Base-by-base conservation (phyloP, 2,113 vertebrate species). In the Phalacrocorax pelagicus region DNA sequence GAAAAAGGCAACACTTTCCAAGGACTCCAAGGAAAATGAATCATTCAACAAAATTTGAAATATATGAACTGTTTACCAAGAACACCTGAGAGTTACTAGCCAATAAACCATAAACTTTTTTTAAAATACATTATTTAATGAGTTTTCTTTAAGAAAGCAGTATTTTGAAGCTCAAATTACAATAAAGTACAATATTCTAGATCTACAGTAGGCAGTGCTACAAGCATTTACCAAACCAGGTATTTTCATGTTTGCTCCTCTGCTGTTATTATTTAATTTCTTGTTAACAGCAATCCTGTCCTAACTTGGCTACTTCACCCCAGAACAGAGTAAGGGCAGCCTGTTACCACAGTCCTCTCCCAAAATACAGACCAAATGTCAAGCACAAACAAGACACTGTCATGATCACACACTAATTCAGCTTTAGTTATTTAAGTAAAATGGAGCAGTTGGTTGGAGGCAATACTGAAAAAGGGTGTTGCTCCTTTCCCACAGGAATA, bases 91-190 rank as follows among this genome's bases (percentile, higher is more conserved):
- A 57, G 30, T 82, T 38, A 85, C 54, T 49, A 84, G 62, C 40
- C 61, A 92, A 94, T 61, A 92, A 92, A 77, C 36, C 17, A 72
- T 57, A 46, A 88, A 49, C 29, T 20, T 55, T 38, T 49, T 81
- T 44, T 21, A 70, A 92, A 92, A 94, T 70, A 61, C 54, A 54
- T 84, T 92, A 94, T 94, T 96, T 94, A 95, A 95, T 88, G 46
- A 92, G 42, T 77, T 82, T 91, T 88, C 57, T 92, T 92, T 87
- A 96, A 91, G 91, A 96, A 87, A 95, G 65, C 72, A 29, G n/a
- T 44, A 66, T 73, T 86, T 90, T 71, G 86, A 86, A 93, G 79
- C 47, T 88, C n/a, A 63, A 77, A 74, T 83, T 93, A 83, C 92
- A 95, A 72, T 73, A 21, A 92, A 82, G 38, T 94, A 94, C 85